Conservation (phyloP, 2,113 vertebrate species). For the Zosterops lateralis region DNA sequence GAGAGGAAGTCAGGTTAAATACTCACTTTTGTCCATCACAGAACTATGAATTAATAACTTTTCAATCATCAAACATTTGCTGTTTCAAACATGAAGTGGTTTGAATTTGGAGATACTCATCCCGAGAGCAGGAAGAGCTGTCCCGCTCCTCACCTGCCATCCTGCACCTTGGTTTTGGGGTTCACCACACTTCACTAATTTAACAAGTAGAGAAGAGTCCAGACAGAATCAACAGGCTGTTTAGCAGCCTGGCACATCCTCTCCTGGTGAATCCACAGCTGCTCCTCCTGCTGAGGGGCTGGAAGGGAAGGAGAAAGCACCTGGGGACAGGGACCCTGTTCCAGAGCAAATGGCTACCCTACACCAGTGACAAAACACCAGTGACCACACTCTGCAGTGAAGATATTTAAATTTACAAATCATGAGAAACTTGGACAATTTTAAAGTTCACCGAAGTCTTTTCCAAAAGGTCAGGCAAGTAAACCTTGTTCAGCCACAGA, state of each 20-base stretch:
- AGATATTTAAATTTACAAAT: accelerated
- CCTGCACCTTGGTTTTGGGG: background rate
- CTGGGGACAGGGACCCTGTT: background rate
- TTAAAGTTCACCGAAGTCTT: background rate
- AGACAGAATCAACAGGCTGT: accelerated
- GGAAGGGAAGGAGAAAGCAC: background rate
- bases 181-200: background rate
- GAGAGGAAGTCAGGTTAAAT: background rate
- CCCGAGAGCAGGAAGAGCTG: background rate
- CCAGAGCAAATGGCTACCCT: accelerated
- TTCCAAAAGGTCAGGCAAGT: background rate
- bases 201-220: background rate
- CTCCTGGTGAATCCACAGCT: background rate
- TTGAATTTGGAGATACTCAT: background rate
- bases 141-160: background rate
- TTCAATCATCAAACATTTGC: accelerated
- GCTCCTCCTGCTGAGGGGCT: background rate
- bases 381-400: accelerated
- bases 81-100: accelerated
- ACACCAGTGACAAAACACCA: background rate
- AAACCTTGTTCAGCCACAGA: background rate
- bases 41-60: background rate
- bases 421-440: background rate
- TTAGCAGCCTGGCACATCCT: background rate
- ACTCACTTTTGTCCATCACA: background rate